These are phyloP conservation scores for Nymphalis c-album DNA, from an alignment of 2,888 invertebrate genomes.

Conservation along the genomic window DNA sequence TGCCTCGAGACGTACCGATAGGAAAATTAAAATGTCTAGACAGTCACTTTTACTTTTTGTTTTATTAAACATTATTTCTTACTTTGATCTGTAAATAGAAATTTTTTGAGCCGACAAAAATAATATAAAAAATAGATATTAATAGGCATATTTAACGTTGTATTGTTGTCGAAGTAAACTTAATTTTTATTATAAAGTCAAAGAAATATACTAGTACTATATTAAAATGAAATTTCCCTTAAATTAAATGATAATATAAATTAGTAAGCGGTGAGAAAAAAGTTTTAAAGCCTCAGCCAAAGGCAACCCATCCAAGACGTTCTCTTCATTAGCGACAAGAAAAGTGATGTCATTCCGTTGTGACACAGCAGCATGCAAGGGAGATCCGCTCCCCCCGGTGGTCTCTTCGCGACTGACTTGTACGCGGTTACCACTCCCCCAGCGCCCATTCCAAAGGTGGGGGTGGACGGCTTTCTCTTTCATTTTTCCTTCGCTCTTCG, in stretches of 20 bases:
- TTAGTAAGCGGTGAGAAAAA: slow-evolving; percentile 24
- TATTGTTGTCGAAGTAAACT: not conserved
- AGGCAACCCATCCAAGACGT: slow-evolving; percentile 69
- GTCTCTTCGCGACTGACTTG: slow-evolving; percentile 75
- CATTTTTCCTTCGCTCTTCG: slow-evolving; percentile 82
- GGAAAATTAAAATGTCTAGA: slow-evolving; percentile 82
- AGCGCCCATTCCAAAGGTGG: slow-evolving; percentile 51
- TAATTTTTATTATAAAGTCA: not conserved
- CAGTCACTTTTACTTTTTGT: slow-evolving; percentile 62
- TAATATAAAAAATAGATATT: not conserved
- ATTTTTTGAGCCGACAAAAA: not conserved
- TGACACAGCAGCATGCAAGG: slow-evolving; percentile 73
- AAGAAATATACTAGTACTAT: not conserved
- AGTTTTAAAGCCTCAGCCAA: slow-evolving; percentile 43
- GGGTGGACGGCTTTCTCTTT: slow-evolving; percentile 80
- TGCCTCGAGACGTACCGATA: slow-evolving; percentile 67
- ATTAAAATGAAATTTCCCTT: not conserved
- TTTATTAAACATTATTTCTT: slow-evolving; percentile 51
- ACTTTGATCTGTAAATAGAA: slow-evolving; percentile 30
- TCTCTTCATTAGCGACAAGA: slow-evolving; percentile 81
- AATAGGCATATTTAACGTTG: not conserved
- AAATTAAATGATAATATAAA: slow-evolving; percentile 21
- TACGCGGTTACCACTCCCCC: slow-evolving; percentile 62
- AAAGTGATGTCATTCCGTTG: slow-evolving; percentile 80
- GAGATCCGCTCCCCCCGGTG: slow-evolving; percentile 70